Evolutionary conservation across 1,140 invertebrate species (phyloP).

Genomic region (Drosophila repletoides): DNA sequence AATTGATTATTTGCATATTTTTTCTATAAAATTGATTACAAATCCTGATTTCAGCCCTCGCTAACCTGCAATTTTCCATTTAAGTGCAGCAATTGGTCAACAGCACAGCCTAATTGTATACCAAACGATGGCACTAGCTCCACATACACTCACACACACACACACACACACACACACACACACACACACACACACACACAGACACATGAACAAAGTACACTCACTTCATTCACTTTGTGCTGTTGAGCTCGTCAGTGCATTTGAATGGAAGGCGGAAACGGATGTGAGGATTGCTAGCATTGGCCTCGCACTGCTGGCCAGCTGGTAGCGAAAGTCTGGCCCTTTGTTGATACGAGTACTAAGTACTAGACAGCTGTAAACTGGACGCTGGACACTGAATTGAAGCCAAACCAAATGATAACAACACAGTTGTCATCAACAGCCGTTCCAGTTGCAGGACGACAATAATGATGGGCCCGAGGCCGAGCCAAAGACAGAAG

Average conservation of each 20-base stretch:
- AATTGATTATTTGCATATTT: neutral
- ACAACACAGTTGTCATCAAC: slow-evolving; percentile 56
- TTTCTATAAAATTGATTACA: neutral
- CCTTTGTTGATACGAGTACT: slow-evolving; percentile 51
- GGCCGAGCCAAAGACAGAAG: neutral
- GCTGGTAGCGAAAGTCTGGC: slow-evolving; percentile 12
- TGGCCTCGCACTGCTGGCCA: slow-evolving; percentile 22
- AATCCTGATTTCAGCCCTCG: slow-evolving; percentile 15
- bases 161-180: too few species aligned
- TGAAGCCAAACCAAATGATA: slow-evolving; percentile 16
- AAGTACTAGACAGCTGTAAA: slow-evolving; percentile 28
- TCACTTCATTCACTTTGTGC: neutral
- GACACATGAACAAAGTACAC: too few species aligned
- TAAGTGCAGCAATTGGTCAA: slow-evolving; percentile 56
- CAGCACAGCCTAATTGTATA: slow-evolving; percentile 44
- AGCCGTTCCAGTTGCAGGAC: slow-evolving; percentile 29
- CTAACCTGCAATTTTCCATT: slow-evolving; percentile 31
- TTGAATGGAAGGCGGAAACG: slow-evolving; percentile 58
- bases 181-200: too few species aligned
- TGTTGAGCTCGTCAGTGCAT: slow-evolving; percentile 32
- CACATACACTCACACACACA: slow-evolving; percentile 3
- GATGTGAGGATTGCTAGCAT: slow-evolving; percentile 65
- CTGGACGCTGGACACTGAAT: slow-evolving; percentile 10
- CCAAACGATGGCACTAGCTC: neutral
- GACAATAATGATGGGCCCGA: slow-evolving; percentile 40